A percentile compares a stretch with the other conserved stretches of the same genome.
phyloP scores from a whole-genome alignment of 2,113 vertebrate genomes.

The Bombycilla garrulus region DNA sequence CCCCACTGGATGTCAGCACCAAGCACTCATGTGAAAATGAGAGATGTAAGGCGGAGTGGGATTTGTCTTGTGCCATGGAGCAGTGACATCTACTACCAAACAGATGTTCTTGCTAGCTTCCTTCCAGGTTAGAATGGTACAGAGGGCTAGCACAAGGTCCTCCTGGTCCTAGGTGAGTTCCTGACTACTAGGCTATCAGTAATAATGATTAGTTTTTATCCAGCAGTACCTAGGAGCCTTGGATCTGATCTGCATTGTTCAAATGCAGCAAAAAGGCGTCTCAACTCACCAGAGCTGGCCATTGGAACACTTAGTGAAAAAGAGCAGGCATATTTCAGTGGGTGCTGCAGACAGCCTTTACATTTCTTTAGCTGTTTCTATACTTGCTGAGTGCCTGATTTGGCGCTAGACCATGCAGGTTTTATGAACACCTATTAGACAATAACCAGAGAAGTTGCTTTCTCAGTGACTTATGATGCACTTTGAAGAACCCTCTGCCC shows the following conservation, averaged over 20 bases:
- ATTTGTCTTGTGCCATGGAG: not conserved
- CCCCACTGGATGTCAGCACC: too few relatives aligned
- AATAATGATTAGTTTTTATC: not conserved
- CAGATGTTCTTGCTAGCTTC: not conserved
- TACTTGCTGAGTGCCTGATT: not conserved
- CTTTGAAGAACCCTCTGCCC: not conserved
- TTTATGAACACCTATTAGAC: not conserved
- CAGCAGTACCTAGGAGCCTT: not conserved
- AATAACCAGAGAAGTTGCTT: not conserved
- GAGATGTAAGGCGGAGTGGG: not conserved
- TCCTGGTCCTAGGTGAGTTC: not conserved
- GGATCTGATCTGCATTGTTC: not conserved
- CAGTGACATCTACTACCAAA: not conserved
- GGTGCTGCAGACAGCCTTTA: not conserved
- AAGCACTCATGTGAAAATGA: not conserved
- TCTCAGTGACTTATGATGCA: not conserved
- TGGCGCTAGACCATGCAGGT: not conserved
- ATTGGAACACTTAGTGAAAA: not conserved
- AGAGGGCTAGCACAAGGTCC: fast-evolving
- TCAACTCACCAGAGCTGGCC: not conserved
- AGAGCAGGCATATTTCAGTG: not conserved
- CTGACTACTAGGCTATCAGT: not conserved
- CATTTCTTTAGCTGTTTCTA: not conserved
- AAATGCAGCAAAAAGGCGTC: not conserved
- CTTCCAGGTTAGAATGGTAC: not conserved